Percentiles rank a stretch among this genome's conserved stretches.
Conservation (phyloP, 2,797 vertebrate genomes). For the Apodemus agrarius region DNA sequence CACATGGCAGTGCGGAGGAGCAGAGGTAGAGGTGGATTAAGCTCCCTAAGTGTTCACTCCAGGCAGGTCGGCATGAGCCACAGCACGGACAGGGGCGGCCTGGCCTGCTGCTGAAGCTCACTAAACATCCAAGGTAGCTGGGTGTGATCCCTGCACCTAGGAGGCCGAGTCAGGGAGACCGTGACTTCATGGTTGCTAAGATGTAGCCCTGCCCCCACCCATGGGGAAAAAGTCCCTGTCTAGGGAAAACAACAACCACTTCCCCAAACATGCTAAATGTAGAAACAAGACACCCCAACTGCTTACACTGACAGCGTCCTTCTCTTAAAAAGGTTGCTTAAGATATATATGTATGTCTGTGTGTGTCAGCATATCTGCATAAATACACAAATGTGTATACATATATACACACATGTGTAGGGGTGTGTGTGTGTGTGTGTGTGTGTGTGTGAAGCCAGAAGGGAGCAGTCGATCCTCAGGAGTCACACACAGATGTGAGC, state of each 20-base stretch:
- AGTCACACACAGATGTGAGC: neutral
- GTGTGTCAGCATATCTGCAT: no score
- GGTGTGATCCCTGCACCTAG: neutral
- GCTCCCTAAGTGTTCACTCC: neutral
- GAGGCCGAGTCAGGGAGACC: neutral
- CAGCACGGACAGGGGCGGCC: no score
- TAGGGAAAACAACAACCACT: neutral
- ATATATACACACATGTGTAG: neutral
- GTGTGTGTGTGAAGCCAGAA: neutral
- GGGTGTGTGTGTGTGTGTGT: neutral
- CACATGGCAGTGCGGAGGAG: neutral
- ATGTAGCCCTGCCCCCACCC: neutral
- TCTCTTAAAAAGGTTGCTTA: slow-evolving; percentile 4
- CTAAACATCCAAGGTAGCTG: neutral
- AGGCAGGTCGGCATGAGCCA: neutral
- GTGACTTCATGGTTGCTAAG: neutral
- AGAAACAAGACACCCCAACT: no score
- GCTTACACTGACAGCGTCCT: neutral
- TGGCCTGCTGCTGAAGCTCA: neutral
- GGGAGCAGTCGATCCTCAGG: neutral
- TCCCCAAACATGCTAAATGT: neutral
- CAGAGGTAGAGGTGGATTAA: neutral
- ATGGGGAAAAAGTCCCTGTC: neutral
- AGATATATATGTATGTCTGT: neutral
- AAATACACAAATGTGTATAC: no score